Base-by-base conservation (phyloP, 2,797 vertebrate genomes). In the Molossus molossus region DNA sequence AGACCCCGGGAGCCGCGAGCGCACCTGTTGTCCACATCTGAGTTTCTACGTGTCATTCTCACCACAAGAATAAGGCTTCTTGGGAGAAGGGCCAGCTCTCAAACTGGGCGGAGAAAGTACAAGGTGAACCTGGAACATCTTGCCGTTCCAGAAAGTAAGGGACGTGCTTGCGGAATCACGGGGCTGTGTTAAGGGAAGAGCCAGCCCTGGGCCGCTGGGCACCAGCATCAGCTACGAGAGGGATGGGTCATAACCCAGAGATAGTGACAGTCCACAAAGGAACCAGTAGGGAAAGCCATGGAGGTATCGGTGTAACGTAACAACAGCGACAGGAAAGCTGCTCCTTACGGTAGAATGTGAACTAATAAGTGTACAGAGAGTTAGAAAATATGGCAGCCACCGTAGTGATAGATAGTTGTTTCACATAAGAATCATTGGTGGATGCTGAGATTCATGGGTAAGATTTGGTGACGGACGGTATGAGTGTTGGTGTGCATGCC, bases 81-180 rank as follows among this genome's bases (percentile, higher is more conserved):
- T 37, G 13, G 65, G 77, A 69, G 77, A 85, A 21, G 8, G 29
- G 25, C 72, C 57, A 3, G 23, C 27, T 23, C 50, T 50, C 53
- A 48, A 64, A 58, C 60, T 7, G 17, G 33, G 21, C 53, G 40
- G 27, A 17, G 40, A 17, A 37, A 62, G 75, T 7, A 40, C 25
- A 9, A 48, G 45, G 45, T 25, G 50, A 62, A 14, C 87, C 57
- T 9, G 53, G 82, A 23, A 1, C n/a, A 15, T 17, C 33, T 29
- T 9, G 3, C 62, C 4, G 0, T 9, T 50, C 50, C 25, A 2
- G 57, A 17, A 14, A 40, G 33, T 50, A 7, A 29, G 62, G 33
- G 5, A 1, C 4, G 15, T 12, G 33, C 75, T 12, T 6, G 20
- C 33, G 11, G 33, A 17, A 5, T 0, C 7, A 15, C 0, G 1